Evolutionary conservation across 2,113 vertebrate genomes (phyloP), one percentile per base, ranked within the genome.

Genomic region (Benthochromis sp.): DNA sequence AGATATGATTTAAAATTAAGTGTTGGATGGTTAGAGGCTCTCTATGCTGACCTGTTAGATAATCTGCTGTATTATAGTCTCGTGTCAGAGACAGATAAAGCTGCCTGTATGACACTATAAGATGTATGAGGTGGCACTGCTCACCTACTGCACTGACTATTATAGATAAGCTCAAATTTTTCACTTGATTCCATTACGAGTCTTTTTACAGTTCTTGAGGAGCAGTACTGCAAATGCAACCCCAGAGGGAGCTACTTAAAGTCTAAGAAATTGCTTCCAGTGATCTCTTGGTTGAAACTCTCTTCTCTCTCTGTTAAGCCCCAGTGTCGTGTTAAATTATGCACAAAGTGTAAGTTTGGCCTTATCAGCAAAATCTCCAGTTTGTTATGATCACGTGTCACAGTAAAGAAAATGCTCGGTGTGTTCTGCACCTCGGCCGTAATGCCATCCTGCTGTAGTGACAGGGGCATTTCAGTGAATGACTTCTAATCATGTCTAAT

Each of bases 401-500:
- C 31, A 54, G 36, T 52, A 57, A 84, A 55, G 73, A 71, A 84
- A 61, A 38, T 5, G 24, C 36, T 84, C 52, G 7, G 61, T 8
- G 1, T 54, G 24, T 61, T 38, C 13, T 50, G 27, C 81, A 29
- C 50, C 81, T 86, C 16, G 63, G 29, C 84, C 53, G 27, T 82
- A 43, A 86, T 57, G 82, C 84, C 53, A 36, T 71, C 80, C 43
- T 45, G 55, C 80, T 3, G 2, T n/a, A 45, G 76, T 86, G 86
- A 89, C 84, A 43, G 90, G 69, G 53, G 82, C 89, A 86, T 90
- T 91, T 93, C 88, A 79, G 90, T 78, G 84, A 93, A 93, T 91
- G 79, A 88, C 89, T 91, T 93, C 89, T 92, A 93, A 95, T 95
- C 94, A 95, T 93, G 83, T 93, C 92, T 93, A 95, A 94, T 95